Percentiles rank a stretch among this genome's conserved stretches.
phyloP scores from a whole-genome alignment of 2,113 vertebrate species.

The Hemibagrus wyckioides region DNA sequence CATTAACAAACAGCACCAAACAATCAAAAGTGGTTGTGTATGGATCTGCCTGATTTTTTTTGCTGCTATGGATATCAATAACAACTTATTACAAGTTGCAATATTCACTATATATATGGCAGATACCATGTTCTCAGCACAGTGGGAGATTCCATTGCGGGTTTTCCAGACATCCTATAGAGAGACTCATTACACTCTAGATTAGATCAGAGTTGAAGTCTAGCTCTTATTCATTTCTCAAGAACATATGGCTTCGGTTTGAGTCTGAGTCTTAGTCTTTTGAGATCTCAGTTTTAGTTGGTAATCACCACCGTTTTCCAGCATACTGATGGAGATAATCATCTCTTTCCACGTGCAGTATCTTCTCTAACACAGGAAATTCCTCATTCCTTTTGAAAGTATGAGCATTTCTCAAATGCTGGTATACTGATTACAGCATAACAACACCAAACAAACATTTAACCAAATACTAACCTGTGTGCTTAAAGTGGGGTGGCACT shows the following conservation, averaged over 20 bases:
- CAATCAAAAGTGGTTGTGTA: not conserved
- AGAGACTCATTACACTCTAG: not conserved
- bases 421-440: not conserved
- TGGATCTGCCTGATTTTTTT: not conserved
- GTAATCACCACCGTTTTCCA: not conserved
- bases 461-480: not conserved
- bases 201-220: not conserved
- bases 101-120: not conserved
- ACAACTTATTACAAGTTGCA: not conserved
- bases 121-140: not conserved
- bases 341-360: not conserved
- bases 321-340: not conserved
- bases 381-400: not conserved
- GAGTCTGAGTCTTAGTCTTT: not conserved
- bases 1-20: not conserved
- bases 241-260: not conserved
- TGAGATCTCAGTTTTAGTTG: not conserved
- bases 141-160: not conserved
- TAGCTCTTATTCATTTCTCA: slow-evolving; percentile 9
- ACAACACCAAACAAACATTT: not conserved
- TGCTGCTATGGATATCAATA: not conserved
- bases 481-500: not conserved
- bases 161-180: not conserved
- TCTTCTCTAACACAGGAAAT: slow-evolving; percentile 10
- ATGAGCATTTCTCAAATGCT: not conserved